Evolutionary conservation across 2,888 invertebrate species (phyloP).

Genomic region (Conistra vaccinii): DNA sequence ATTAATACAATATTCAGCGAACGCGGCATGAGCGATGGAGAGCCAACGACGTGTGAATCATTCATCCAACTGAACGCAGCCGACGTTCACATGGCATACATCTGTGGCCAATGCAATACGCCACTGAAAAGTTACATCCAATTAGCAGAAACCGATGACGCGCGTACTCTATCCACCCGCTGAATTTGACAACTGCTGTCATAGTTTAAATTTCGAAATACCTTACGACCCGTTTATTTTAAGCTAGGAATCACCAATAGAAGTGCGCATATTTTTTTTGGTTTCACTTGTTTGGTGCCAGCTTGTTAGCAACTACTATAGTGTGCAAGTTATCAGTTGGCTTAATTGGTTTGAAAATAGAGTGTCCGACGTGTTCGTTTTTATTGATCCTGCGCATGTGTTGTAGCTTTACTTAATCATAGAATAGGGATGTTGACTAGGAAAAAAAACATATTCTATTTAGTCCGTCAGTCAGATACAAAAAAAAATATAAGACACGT

Average conservation of each 20-base stretch:
- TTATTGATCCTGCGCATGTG: conserved; percentile 2
- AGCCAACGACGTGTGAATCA: conserved; percentile 75
- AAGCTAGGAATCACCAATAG: conserved; percentile 22
- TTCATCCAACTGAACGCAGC: conserved; percentile 65
- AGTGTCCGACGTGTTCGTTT: conserved; percentile 1
- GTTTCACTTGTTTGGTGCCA: conserved; percentile 43
- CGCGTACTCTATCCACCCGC: conserved; percentile 76
- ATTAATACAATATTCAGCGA: conserved; percentile 75
- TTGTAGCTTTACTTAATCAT: neutral
- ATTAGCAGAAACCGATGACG: conserved; percentile 86
- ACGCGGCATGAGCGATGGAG: conserved; percentile 71
- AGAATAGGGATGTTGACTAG: too few relatives aligned
- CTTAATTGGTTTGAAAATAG: conserved; percentile 2
- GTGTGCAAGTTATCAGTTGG: conserved; percentile 17
- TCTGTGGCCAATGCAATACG: conserved; percentile 71
- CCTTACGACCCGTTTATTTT: conserved; percentile 45
- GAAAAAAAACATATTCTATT: too few relatives aligned
- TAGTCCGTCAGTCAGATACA: too few relatives aligned
- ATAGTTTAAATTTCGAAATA: conserved; percentile 63
- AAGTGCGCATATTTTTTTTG: neutral
- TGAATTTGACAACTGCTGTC: conserved; percentile 84
- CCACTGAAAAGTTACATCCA: conserved; percentile 86
- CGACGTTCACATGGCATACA: conserved; percentile 67
- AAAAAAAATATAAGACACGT: too few relatives aligned
- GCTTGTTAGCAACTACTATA: conserved; percentile 40